Evolutionary conservation across 2,888 invertebrate species (phyloP).

Genomic region (Noctua comes): DNA sequence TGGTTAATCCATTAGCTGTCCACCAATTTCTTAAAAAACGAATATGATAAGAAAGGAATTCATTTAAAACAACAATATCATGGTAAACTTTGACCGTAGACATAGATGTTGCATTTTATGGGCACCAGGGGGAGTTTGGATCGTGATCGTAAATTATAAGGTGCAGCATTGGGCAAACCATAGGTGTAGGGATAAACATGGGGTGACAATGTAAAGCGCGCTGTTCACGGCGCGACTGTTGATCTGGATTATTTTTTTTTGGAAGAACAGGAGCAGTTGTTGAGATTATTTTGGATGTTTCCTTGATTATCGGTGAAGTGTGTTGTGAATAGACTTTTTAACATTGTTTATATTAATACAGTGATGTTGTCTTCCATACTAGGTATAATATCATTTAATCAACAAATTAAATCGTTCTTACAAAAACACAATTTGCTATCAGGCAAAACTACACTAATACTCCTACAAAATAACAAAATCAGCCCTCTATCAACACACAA

Average conservation of each 20-base stretch:
- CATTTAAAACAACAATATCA: constrained; percentile 32
- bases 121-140: constrained; percentile 29
- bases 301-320: neutral
- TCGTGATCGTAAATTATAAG: constrained; percentile 60
- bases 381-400: neutral
- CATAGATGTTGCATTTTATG: constrained; percentile 56
- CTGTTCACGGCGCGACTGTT: constrained; percentile 49
- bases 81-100: constrained; percentile 46
- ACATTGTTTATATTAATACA: neutral
- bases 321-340: neutral
- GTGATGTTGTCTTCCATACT: neutral
- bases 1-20: constrained; percentile 48
- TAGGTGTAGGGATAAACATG: constrained; percentile 52
- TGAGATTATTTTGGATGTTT: neutral
- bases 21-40: constrained; percentile 44
- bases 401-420: neutral
- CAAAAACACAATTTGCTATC: neutral
- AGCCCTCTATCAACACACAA: neutral
- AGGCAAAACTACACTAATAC: neutral
- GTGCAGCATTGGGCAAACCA: constrained; percentile 54
- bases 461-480: neutral
- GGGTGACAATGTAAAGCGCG: constrained; percentile 57
- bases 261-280: neutral
- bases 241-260: neutral
- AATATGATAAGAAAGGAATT: constrained; percentile 37